Percentiles rank a stretch among this genome's conserved stretches.
phyloP scores from a whole-genome alignment of 2,797 vertebrate genomes.

The Sebastes ruberrimus region DNA sequence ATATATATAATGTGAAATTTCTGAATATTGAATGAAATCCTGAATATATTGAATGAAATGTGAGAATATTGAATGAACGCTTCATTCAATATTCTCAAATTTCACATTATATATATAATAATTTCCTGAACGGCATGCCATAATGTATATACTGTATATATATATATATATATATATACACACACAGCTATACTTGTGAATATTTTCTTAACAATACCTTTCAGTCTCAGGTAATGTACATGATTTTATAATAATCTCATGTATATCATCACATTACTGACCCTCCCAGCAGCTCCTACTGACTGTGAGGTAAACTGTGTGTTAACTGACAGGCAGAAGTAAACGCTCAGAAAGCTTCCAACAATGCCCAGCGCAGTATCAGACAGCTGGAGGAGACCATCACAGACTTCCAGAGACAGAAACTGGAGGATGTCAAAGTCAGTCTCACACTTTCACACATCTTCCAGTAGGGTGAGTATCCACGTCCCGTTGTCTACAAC shows the following conservation, averaged over 20 bases:
- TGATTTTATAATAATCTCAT: not conserved
- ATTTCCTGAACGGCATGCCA: too few relatives aligned
- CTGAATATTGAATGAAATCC: too few relatives aligned
- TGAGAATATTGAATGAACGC: too few relatives aligned
- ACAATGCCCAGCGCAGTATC: constrained; percentile 77
- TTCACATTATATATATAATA: too few relatives aligned
- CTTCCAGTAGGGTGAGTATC: not conserved
- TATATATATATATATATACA: too few relatives aligned
- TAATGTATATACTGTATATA: too few relatives aligned
- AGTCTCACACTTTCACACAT: constrained; percentile 2
- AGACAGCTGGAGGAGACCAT: constrained; percentile 82
- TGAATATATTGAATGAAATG: too few relatives aligned
- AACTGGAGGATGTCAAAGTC: constrained; percentile 85
- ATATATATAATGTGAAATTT: too few relatives aligned
- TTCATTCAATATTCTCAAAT: too few relatives aligned
- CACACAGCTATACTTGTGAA: not conserved
- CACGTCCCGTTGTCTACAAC: not conserved
- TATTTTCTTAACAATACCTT: constrained; percentile 71
- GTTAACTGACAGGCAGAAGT: constrained; percentile 79
- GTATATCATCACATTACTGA: not conserved
- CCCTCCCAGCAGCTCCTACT: not conserved
- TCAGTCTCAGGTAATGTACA: constrained; percentile 83
- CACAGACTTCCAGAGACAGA: constrained; percentile 83
- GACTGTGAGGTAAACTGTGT: not conserved
- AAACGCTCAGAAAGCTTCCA: constrained; percentile 81